A percentile compares a stretch with the other conserved stretches of the same genome.
Conservation (phyloP, 2,888 invertebrate genomes). For the Poecilobothrus nobilitatus region DNA sequence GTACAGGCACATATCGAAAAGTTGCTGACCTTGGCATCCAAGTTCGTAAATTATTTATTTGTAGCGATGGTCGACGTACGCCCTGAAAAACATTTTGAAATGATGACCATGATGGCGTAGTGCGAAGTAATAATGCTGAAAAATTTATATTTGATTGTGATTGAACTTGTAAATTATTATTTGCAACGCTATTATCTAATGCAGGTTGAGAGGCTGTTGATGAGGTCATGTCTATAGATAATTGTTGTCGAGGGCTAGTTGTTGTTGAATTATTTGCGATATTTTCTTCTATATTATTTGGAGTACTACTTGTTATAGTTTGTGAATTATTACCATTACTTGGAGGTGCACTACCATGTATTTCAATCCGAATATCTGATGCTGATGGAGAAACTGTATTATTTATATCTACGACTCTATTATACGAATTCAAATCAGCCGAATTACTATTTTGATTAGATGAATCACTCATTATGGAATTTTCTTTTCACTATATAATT, state of each 20-base stretch:
- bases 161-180: background rate
- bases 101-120: conserved; percentile 3
- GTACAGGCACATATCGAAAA: conserved; percentile 30
- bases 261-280: background rate
- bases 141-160: background rate
- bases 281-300: background rate
- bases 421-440: background rate
- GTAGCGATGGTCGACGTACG: background rate
- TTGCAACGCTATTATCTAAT: background rate
- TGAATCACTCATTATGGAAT: conserved; percentile 1
- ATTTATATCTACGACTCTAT: background rate
- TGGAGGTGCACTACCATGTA: background rate
- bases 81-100: conserved; percentile 11
- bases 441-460: background rate
- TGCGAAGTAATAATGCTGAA: background rate
- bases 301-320: background rate
- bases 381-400: background rate
- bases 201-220: background rate
- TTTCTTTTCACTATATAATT: background rate
- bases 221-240: background rate
- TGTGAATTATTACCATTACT: background rate
- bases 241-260: background rate
- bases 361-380: background rate
- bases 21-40: conserved; percentile 32
- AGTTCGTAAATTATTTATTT: conserved; percentile 27